phyloP scores from a whole-genome alignment of 1,140 invertebrate genomes.

The Brachionus calyciflorus region DNA sequence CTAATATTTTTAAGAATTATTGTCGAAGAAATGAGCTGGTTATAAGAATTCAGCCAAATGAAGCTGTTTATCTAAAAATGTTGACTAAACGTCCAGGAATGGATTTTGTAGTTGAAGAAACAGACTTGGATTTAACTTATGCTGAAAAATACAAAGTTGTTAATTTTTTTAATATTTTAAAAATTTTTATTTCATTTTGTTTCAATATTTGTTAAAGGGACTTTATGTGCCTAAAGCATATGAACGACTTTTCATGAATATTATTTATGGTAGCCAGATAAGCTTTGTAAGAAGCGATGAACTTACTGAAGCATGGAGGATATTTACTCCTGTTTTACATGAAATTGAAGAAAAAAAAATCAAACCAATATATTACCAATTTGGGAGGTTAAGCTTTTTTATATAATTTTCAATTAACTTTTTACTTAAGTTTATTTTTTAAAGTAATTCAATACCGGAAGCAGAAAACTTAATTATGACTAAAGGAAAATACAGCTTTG shows the following conservation, averaged over 20 bases:
- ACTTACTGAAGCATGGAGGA: conserved; percentile 92
- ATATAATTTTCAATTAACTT: too few species aligned
- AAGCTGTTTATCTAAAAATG: conserved; percentile 95
- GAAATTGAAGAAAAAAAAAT: conserved; percentile 76
- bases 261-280: conserved; percentile 96
- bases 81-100: conserved; percentile 98
- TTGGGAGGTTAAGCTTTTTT: too few species aligned
- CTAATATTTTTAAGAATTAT: conserved; percentile 79
- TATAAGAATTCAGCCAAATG: conserved; percentile 94
- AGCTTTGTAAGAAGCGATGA: conserved; percentile 95
- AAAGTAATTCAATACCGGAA: too few species aligned
- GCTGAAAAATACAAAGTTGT: conserved; percentile 76
- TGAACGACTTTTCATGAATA: conserved; percentile 91
- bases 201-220: conserved; percentile 60
- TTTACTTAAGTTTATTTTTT: too few species aligned
- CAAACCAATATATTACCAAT: conserved; percentile 78
- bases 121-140: conserved; percentile 94
- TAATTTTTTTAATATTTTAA: not conserved
- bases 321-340: conserved; percentile 91
- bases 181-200: not conserved
- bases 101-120: conserved; percentile 92
- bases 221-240: conserved; percentile 92
- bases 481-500: too few species aligned
- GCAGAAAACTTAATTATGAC: too few species aligned
- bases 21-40: conserved; percentile 83